Conservation (phyloP, 2,888 invertebrate genomes). For the Nomada goodeniana region DNA sequence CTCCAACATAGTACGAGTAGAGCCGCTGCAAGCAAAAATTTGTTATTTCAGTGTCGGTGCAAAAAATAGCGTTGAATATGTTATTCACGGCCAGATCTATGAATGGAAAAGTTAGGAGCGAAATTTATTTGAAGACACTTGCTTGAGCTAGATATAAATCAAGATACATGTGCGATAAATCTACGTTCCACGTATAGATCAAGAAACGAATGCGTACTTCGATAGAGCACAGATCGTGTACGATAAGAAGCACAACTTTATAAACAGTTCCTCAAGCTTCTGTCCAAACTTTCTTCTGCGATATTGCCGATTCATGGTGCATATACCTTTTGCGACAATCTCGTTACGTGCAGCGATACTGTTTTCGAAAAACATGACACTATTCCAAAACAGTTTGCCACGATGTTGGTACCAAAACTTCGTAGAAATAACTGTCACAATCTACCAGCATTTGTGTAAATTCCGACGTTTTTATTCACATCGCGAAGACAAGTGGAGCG, state of each 20-base stretch:
- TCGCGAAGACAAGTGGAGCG: slow-evolving; percentile 31
- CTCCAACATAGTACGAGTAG: slow-evolving; percentile 7
- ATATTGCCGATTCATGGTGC: background rate
- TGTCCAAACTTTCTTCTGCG: background rate
- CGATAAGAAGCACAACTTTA: background rate
- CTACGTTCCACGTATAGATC: background rate
- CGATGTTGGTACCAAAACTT: background rate
- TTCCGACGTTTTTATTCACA: slow-evolving; percentile 55
- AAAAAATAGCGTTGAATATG: background rate
- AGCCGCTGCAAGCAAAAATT: slow-evolving; percentile 16
- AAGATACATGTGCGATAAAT: background rate
- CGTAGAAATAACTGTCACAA: background rate
- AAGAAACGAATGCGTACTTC: background rate
- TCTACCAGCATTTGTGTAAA: slow-evolving; percentile 5
- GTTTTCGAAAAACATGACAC: background rate
- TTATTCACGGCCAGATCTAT: background rate
- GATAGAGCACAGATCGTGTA: background rate
- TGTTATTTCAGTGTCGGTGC: no score
- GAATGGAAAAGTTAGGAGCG: background rate
- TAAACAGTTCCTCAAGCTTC: background rate
- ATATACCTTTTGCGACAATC: slow-evolving; percentile 19
- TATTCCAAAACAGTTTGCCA: background rate
- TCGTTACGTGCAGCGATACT: no score
- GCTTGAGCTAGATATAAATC: background rate
- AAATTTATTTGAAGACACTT: background rate